Conservation (phyloP, 1,140 invertebrate species). For the Pseudomyrmex dendroicus region DNA sequence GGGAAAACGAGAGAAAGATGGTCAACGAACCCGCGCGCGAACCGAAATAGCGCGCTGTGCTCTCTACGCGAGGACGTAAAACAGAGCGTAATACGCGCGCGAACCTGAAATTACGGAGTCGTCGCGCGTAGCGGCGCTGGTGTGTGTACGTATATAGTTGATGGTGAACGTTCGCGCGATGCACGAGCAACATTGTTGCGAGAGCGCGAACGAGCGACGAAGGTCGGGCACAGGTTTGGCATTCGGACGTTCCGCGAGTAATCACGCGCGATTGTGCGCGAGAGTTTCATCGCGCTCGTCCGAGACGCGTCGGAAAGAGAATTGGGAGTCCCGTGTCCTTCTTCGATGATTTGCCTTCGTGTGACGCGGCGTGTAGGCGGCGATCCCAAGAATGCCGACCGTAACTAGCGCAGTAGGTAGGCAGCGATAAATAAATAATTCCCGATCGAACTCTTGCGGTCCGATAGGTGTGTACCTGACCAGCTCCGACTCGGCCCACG, state of each 20-base stretch:
- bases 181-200: constrained; percentile 33
- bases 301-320: constrained; percentile 1
- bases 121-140: not conserved
- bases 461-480: constrained; percentile 38
- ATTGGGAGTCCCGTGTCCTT: not conserved
- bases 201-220: not conserved
- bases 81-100: constrained; percentile 45
- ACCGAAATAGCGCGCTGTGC: constrained; percentile 43
- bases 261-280: constrained; percentile 4
- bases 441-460: constrained; percentile 62
- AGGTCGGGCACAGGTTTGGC: constrained; percentile 8
- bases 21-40: constrained; percentile 51
- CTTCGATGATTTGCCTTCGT: not conserved
- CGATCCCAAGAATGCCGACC: constrained; percentile 71
- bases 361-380: constrained; percentile 43
- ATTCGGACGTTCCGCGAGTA: not conserved
- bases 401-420: constrained; percentile 79
- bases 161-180: constrained; percentile 18
- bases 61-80: constrained; percentile 25
- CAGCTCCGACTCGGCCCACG: constrained; percentile 3
- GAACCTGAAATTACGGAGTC: constrained; percentile 52
- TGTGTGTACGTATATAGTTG: not conserved
- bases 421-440: constrained; percentile 78
- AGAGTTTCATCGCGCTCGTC: not conserved
- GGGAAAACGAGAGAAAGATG: constrained; percentile 9